Conservation (phyloP, 2,797 vertebrate genomes). For the Paratrypauchen microcephalus region DNA sequence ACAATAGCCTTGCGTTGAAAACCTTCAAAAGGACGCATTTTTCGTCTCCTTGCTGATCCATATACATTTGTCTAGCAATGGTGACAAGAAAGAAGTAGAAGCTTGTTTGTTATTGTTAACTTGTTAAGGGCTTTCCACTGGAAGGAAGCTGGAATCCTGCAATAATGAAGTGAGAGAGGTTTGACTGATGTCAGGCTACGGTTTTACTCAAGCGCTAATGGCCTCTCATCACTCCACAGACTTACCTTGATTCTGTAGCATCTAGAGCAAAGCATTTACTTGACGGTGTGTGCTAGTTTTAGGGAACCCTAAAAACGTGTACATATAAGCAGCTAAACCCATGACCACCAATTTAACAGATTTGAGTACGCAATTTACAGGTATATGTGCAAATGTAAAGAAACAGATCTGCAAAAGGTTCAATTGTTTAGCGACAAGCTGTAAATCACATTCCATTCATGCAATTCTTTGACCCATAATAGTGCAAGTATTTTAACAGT, state of each 20-base stretch:
- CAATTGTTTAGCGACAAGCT: neutral
- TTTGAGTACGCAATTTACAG: neutral
- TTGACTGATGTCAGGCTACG: constrained; percentile 79
- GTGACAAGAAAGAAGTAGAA: constrained; percentile 86
- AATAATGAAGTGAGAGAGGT: constrained; percentile 83
- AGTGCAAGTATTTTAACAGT: neutral
- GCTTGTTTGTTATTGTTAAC: constrained; percentile 80
- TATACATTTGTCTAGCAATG: constrained; percentile 95
- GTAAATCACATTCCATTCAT: neutral
- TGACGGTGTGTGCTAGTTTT: constrained; percentile 8
- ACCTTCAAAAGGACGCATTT: constrained; percentile 98
- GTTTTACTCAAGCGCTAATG: constrained; percentile 74
- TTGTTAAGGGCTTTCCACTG: constrained; percentile 83
- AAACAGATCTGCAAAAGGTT: neutral
- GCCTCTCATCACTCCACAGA: constrained; percentile 74
- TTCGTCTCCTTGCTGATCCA: constrained; percentile 95
- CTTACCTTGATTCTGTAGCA: constrained; percentile 59
- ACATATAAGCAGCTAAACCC: neutral
- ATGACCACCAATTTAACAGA: neutral
- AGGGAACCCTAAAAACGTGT: constrained; percentile 49
- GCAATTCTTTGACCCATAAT: neutral
- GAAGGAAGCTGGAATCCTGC: constrained; percentile 82
- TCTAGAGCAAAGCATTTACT: constrained; percentile 16
- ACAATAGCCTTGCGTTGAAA: constrained; percentile 96
- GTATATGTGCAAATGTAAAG: neutral